phyloP scores from a whole-genome alignment of 2,888 invertebrate species.

The Leucophenga maculata region DNA sequence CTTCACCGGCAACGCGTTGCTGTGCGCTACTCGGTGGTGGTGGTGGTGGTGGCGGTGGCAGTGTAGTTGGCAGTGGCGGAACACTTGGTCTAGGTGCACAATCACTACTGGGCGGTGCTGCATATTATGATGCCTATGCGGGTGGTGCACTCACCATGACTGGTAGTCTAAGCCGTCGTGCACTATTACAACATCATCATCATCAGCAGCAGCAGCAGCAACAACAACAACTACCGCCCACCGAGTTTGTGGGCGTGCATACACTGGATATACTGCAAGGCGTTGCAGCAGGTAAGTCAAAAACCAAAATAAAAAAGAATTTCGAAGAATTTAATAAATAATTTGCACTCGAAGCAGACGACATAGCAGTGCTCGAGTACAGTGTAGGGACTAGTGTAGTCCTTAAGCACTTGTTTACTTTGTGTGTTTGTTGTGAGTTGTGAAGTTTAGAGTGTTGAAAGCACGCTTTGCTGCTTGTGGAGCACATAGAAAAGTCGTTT shows the following conservation, averaged over 20 bases:
- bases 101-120: conserved; percentile 47
- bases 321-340: conserved; percentile 5
- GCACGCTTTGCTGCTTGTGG: neutral
- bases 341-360: conserved; percentile 18
- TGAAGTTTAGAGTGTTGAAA: neutral
- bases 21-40: conserved; percentile 64
- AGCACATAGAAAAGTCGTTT: neutral
- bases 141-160: conserved; percentile 50
- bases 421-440: neutral
- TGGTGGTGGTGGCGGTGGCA: conserved; percentile 39
- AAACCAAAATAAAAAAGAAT: too few species aligned
- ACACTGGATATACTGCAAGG: conserved; percentile 71
- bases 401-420: neutral
- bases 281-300: conserved; percentile 68
- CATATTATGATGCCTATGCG: conserved; percentile 61
- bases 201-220: conserved; percentile 46
- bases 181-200: conserved; percentile 46
- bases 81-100: conserved; percentile 42
- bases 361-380: neutral
- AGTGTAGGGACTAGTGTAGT: neutral
- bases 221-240: conserved; percentile 46
- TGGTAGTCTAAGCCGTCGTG: conserved; percentile 58
- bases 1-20: conserved; percentile 66
- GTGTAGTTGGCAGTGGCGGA: conserved; percentile 24
- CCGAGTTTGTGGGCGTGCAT: conserved; percentile 70